Percentiles rank a stretch among this genome's conserved stretches.
Evolutionary conservation across 2,888 invertebrate species (phyloP).

Genomic region (Dermolepida albohirtum): DNA sequence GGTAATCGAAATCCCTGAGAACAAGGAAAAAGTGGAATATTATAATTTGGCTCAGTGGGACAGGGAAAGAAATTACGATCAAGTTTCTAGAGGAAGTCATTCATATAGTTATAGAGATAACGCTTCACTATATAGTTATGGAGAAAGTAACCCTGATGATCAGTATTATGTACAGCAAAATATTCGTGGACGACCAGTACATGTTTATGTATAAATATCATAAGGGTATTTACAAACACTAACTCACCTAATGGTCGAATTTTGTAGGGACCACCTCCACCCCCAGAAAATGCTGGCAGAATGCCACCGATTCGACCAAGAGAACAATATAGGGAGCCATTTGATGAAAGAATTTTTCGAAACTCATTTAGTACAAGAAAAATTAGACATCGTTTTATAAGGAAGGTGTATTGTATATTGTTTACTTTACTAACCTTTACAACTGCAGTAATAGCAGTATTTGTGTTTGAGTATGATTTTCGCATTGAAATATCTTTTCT

Average conservation of each 20-base stretch:
- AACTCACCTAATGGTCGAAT: not conserved
- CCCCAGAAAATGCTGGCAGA: slow-evolving; percentile 16
- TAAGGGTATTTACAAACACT: not conserved
- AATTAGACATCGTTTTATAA: slow-evolving; percentile 60
- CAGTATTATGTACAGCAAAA: slow-evolving; percentile 11
- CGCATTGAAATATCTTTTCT: not conserved
- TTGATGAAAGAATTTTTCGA: slow-evolving; percentile 4
- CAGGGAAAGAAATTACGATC: no score
- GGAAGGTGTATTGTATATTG: slow-evolving; percentile 71
- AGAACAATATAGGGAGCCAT: not conserved
- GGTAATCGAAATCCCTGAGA: no score
- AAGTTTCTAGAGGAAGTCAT: no score
- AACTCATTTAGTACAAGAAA: slow-evolving; percentile 38
- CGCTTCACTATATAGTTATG: no score
- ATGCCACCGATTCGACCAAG: not conserved
- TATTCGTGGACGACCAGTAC: slow-evolving; percentile 18
- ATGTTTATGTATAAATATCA: slow-evolving; percentile 15
- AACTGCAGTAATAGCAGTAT: slow-evolving; percentile 64
- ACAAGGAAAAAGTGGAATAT: no score
- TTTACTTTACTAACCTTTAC: slow-evolving; percentile 68
- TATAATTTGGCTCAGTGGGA: no score
- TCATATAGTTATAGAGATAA: no score
- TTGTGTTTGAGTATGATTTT: slow-evolving; percentile 59
- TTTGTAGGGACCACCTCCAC: slow-evolving; percentile 20
- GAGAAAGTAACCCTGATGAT: no score